phyloP scores from a whole-genome alignment of 1,140 invertebrate species.

The Heliconius nattereri region DNA sequence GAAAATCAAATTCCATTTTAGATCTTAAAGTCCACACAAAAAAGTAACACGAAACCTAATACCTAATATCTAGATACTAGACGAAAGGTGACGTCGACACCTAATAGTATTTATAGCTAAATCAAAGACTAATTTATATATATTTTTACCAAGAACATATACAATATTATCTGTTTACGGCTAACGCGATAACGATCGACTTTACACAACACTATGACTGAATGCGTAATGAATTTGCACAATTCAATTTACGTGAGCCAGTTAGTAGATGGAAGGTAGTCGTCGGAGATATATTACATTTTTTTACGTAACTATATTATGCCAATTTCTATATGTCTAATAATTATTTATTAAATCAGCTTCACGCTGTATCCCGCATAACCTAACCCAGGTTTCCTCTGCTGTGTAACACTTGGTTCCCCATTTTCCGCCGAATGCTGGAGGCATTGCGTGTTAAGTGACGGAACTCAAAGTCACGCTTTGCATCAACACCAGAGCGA shows the following conservation, averaged over 20 bases:
- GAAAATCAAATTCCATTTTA: too few species aligned
- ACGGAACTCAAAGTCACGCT: too few species aligned
- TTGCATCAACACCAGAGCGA: too few species aligned
- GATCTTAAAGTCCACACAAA: too few species aligned
- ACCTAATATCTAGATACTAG: not conserved
- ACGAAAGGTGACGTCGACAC: not conserved
- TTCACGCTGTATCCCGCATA: too few species aligned
- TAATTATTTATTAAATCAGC: too few species aligned
- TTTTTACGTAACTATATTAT: not conserved
- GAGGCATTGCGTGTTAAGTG: too few species aligned
- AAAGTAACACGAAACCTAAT: too few species aligned
- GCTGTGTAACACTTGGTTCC: too few species aligned
- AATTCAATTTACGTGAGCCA: slow-evolving; percentile 42
- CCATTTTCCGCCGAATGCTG: too few species aligned
- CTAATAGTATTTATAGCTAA: not conserved
- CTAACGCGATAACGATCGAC: slow-evolving; percentile 43
- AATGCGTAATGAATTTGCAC: slow-evolving; percentile 49
- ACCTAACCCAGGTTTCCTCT: too few species aligned
- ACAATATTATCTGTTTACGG: slow-evolving; percentile 43
- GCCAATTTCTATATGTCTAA: not conserved
- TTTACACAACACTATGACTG: slow-evolving; percentile 33
- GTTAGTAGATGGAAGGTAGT: slow-evolving; percentile 8
- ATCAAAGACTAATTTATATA: not conserved
- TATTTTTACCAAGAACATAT: slow-evolving; percentile 8
- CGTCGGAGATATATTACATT: not conserved